These are phyloP conservation scores for Anguilla japonica DNA, from an alignment of 2,113 vertebrate species.

Conservation along the genomic window DNA sequence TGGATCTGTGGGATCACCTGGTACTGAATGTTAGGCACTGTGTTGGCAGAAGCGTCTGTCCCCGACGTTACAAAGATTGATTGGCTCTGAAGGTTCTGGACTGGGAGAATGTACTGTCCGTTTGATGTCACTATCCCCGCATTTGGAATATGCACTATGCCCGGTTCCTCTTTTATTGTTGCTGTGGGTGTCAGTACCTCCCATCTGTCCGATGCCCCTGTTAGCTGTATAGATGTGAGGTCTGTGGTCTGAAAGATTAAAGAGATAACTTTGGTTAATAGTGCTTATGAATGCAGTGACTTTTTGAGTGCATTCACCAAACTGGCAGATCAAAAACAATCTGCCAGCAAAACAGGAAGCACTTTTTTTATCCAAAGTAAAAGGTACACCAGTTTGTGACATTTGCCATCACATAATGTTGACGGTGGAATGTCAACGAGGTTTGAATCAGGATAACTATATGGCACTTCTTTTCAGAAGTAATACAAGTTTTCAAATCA, in stretches of 20 bases:
- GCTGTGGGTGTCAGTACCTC: conserved; percentile 85
- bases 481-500: too few species aligned
- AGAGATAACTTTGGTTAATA: conserved; percentile 31
- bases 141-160: conserved; percentile 92
- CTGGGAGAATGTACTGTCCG: conserved; percentile 97
- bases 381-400: too few species aligned
- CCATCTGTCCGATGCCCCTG: conserved; percentile 90
- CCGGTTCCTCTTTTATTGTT: conserved; percentile 88
- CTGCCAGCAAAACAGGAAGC: background rate
- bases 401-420: too few species aligned
- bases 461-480: too few species aligned
- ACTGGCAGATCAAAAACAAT: background rate
- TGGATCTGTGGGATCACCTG: conserved; percentile 99
- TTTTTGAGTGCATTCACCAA: background rate
- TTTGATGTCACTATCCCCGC: conserved; percentile 90
- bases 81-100: conserved; percentile 96
- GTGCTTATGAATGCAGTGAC: conserved; percentile 24
- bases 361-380: too few species aligned
- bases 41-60: conserved; percentile 87
- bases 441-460: too few species aligned
- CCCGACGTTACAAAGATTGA: conserved; percentile 94
- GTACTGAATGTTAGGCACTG: conserved; percentile 98
- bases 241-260: conserved; percentile 78
- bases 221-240: conserved; percentile 84
- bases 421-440: too few species aligned